These are phyloP conservation scores for Enteromius argenteus DNA, from an alignment of 2,797 vertebrate genomes.

Conservation along the genomic window DNA sequence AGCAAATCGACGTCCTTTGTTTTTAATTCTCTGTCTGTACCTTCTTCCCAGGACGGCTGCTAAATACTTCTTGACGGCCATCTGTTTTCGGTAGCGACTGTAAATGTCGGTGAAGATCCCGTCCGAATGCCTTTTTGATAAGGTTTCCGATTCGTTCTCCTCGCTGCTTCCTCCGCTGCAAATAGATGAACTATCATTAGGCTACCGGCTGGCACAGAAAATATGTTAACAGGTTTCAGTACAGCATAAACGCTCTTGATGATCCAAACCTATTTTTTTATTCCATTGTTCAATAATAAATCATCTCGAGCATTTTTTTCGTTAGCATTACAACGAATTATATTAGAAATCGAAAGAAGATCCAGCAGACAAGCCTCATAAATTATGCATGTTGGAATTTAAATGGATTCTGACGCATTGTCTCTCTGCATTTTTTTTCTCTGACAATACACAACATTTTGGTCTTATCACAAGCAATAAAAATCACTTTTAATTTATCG, in stretches of 20 bases:
- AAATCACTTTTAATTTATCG: slow-evolving; percentile 18
- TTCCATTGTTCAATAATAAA: background rate
- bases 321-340: slow-evolving; percentile 42
- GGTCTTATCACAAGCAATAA: slow-evolving; percentile 54
- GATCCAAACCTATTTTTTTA: background rate
- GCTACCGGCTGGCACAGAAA: slow-evolving; percentile 21
- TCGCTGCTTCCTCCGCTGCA: slow-evolving; percentile 75
- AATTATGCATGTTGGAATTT: slow-evolving; percentile 70
- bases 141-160: slow-evolving; percentile 88
- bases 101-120: slow-evolving; percentile 99
- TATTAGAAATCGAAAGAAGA: slow-evolving; percentile 57
- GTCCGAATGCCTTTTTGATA: slow-evolving; percentile 97
- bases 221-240: slow-evolving; percentile 58
- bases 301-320: background rate
- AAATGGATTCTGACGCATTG: slow-evolving; percentile 68
- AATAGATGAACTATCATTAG: slow-evolving; percentile 37
- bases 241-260: background rate
- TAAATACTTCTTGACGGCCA: slow-evolving; percentile 99
- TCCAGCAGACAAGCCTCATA: slow-evolving; percentile 61
- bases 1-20: slow-evolving; percentile 97
- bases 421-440: slow-evolving; percentile 46
- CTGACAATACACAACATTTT: slow-evolving; percentile 58
- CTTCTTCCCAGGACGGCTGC: slow-evolving; percentile 98
- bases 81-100: slow-evolving; percentile 99
- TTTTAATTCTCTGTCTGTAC: slow-evolving; percentile 99